Percentiles rank a stretch among this genome's conserved stretches.
Conservation (phyloP, 2,797 vertebrate species). For the Coregonus suidteri region DNA sequence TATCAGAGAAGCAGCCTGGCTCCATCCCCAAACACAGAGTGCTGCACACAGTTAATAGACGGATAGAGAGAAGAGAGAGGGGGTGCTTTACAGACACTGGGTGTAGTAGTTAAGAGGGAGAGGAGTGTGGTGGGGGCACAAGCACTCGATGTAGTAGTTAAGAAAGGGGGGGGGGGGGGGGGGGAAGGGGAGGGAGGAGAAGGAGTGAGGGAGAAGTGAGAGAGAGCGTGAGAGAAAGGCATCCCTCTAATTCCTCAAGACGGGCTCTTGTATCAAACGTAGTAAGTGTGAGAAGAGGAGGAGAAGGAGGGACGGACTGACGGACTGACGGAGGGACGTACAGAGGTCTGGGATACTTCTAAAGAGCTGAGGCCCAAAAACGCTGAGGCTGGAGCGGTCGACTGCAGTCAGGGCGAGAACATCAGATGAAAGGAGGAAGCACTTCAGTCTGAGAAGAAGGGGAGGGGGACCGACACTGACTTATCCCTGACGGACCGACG, state of each 20-base stretch:
- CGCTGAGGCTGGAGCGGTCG: constrained; percentile 1
- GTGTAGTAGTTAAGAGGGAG: constrained; percentile 30
- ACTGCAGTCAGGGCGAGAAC: constrained; percentile 25
- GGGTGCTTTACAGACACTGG: constrained; percentile 4
- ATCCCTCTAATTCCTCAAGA: constrained; percentile 18
- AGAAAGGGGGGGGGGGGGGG: constrained; percentile 28
- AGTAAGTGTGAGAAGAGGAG: background rate
- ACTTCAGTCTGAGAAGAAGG: background rate
- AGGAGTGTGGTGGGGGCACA: background rate
- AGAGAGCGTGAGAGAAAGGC: constrained; percentile 55
- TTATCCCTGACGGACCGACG: constrained; percentile 18
- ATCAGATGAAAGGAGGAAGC: background rate
- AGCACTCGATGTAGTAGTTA: constrained; percentile 26
- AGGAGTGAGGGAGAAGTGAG: constrained; percentile 25
- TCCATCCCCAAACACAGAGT: constrained; percentile 41
- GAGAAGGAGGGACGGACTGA: constrained; percentile 33
- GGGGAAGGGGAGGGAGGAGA: background rate
- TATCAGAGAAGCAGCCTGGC: constrained; percentile 54
- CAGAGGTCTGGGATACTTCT: constrained; percentile 45
- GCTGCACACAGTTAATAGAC: background rate
- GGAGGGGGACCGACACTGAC: background rate
- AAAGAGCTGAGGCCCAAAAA: constrained; percentile 50
- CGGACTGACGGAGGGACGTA: constrained; percentile 14
- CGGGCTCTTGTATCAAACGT: constrained; percentile 30
- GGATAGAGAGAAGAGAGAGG: background rate